phyloP scores from a whole-genome alignment of 2,113 vertebrate genomes.

The Scomber colias region DNA sequence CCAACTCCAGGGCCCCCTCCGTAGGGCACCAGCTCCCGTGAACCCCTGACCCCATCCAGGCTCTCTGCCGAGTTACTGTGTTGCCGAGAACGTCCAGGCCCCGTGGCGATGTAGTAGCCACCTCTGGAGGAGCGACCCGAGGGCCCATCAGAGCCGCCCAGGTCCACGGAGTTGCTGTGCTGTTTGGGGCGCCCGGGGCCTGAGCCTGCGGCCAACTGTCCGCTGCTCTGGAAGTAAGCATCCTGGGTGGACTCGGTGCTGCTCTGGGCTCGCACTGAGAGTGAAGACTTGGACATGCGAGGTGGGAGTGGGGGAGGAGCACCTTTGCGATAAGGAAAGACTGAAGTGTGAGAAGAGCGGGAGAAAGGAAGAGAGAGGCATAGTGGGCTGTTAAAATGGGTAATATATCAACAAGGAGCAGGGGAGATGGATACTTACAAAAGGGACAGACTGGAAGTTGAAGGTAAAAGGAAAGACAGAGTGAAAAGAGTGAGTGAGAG shows the following conservation, averaged over 20 bases:
- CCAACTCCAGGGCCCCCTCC: slow-evolving; percentile 80
- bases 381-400: slow-evolving; percentile 58
- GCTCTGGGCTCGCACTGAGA: slow-evolving; percentile 97
- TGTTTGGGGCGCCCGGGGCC: slow-evolving; percentile 85
- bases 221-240: slow-evolving; percentile 89
- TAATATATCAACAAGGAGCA: slow-evolving; percentile 15
- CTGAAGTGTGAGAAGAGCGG: slow-evolving; percentile 80
- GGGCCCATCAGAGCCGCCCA: slow-evolving; percentile 83
- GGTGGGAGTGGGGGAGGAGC: slow-evolving; percentile 94
- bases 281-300: slow-evolving; percentile 96
- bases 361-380: slow-evolving; percentile 62
- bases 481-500: slow-evolving; percentile 1
- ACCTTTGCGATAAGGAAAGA: slow-evolving; percentile 97
- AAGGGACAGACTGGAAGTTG: slow-evolving; percentile 59
- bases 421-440: slow-evolving; percentile 67
- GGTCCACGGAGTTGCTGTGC: slow-evolving; percentile 95
- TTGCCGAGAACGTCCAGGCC: slow-evolving; percentile 73
- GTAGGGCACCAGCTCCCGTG: slow-evolving; percentile 77
- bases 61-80: slow-evolving; percentile 87
- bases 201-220: slow-evolving; percentile 79
- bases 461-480: slow-evolving; percentile 21
- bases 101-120: slow-evolving; percentile 75
- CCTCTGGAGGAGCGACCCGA: slow-evolving; percentile 78
- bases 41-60: slow-evolving; percentile 76
- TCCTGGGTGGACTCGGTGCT: slow-evolving; percentile 98